Base-by-base conservation (phyloP, 1,140 invertebrate genomes). In the Monomorium pharaonis region DNA sequence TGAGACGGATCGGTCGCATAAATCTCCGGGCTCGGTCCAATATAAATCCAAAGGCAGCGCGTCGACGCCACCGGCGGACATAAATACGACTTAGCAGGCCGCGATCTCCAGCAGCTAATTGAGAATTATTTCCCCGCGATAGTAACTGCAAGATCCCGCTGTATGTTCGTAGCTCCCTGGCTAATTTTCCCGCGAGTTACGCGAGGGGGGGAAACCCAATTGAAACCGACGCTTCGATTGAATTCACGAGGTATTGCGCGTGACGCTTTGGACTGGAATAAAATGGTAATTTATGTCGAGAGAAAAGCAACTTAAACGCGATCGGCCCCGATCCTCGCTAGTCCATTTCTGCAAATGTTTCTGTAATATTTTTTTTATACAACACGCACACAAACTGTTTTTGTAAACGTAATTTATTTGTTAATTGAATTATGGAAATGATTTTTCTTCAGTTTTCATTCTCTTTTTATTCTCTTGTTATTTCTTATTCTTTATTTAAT, bases 121-220 rank as follows among this genome's bases (percentile, higher is more conserved):
- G 92, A 93, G 92, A 93, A 92, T 93, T 93, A 93, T 93, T 93
- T 89, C 84, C 78, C 90, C 89, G 88, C 92, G 91, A 93, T 92
- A 90, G 78, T 60, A 70, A 83, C 44, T 86, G 54, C 87, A 56
- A 42, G 77, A 70, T 70, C 77, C 84, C 44, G 69, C 51, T 47
- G 42, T 44, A 10, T 42, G 33, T 33, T 24, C 30, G 24, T 51
- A 44, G 67, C 33, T 51, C 42, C 47, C 77, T 21, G 58, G 85
- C 88, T 89, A 89, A 89, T 89, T 89, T 89, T 86, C 56, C 51
- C 69, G 62, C 58, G 85, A 89, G 85, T 89, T 89, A 89, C 88
- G 63, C 58, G 83, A 24, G 6, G 6, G 87, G 44, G 10, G 58
- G 49, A 88, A 86, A 83, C 88, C 84, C 84, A 60, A 88, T 89